These are phyloP conservation scores for Eudasyphora cyanicolor DNA, from an alignment of 2,888 invertebrate genomes.

Conservation along the genomic window DNA sequence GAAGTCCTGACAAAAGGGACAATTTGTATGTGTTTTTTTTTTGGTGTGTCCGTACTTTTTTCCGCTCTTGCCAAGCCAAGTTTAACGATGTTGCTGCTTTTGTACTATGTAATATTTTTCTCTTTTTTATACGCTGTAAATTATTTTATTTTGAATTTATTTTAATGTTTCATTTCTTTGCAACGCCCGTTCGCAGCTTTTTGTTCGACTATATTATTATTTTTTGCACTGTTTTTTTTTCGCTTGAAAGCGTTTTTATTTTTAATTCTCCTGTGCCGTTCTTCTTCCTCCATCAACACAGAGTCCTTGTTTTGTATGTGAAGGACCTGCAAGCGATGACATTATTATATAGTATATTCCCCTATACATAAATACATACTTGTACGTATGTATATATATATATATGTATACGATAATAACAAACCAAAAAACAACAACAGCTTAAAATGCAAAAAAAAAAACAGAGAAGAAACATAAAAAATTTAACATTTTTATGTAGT, in stretches of 20 bases:
- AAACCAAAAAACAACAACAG: background rate
- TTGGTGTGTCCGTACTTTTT: background rate
- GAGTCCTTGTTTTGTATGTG: conserved; percentile 36
- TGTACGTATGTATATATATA: background rate
- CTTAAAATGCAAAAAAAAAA: conserved; percentile 8
- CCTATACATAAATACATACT: background rate
- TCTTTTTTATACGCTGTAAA: conserved; percentile 32
- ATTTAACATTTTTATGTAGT: conserved; percentile 20
- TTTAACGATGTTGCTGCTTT: background rate
- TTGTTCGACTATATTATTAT: background rate
- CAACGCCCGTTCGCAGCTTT: conserved; percentile 59
- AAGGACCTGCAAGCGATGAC: conserved; percentile 62
- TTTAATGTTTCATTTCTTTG: conserved; percentile 69
- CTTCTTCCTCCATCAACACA: background rate
- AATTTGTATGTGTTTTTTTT: background rate
- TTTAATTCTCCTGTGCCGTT: background rate
- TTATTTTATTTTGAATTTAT: conserved; percentile 64
- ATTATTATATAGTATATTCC: conserved; percentile 33
- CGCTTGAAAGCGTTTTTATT: background rate
- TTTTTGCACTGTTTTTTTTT: background rate
- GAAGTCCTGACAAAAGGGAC: conserved; percentile 13
- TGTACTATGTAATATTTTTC: background rate
- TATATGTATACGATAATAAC: background rate
- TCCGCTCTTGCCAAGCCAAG: background rate
- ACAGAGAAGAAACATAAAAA: conserved; percentile 59